Evolutionary conservation across 2,888 invertebrate genomes (phyloP).

Genomic region (Troides helena): DNA sequence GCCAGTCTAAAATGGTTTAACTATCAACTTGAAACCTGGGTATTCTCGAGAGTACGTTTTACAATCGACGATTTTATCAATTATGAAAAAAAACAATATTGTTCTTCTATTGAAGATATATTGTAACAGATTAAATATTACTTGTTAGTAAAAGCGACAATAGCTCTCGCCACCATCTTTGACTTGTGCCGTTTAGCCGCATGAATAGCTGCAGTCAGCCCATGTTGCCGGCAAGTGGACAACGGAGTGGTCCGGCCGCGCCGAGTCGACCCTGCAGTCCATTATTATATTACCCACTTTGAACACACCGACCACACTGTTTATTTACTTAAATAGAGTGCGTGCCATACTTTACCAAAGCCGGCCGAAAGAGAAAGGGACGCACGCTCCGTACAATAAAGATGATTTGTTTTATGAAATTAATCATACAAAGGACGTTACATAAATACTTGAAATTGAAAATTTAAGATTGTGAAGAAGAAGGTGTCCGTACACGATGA

Average conservation of each 20-base stretch:
- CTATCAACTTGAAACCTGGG: too few species aligned
- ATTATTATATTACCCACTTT: constrained; percentile 25
- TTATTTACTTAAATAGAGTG: constrained; percentile 17
- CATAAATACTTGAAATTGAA: not conserved
- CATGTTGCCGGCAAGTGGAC: constrained; percentile 21
- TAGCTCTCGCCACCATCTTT: constrained; percentile 4
- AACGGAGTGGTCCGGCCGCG: constrained; percentile 1
- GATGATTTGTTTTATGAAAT: not conserved
- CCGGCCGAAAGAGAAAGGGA: not conserved
- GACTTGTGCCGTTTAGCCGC: not conserved
- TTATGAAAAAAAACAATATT: too few species aligned
- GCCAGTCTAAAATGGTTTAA: too few species aligned
- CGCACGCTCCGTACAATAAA: not conserved
- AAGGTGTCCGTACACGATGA: too few species aligned
- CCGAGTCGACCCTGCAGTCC: constrained; percentile 7
- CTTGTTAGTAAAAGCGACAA: not conserved
- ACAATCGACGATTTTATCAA: too few species aligned
- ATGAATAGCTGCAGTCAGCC: constrained; percentile 7
- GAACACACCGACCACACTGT: constrained; percentile 17
- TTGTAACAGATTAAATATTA: not conserved
- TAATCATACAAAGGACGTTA: not conserved
- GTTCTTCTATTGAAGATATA: too few species aligned
- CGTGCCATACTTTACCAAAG: constrained; percentile 2
- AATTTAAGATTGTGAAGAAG: not conserved
- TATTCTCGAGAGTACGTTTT: too few species aligned